Base-by-base conservation (phyloP, 1,140 invertebrate species). In the Liolophura sinensis region DNA sequence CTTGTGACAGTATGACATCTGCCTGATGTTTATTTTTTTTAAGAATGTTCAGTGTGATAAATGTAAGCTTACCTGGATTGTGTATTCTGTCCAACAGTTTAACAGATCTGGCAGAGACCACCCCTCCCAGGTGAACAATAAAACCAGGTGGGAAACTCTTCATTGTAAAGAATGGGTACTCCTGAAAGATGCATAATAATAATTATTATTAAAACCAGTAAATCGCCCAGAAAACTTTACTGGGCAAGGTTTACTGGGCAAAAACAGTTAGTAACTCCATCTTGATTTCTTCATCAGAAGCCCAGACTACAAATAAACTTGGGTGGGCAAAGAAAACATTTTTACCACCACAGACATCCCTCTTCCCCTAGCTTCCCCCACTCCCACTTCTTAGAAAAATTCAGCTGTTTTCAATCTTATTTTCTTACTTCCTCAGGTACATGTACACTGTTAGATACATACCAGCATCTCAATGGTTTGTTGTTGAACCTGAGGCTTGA, bases 161-260 rank as follows among this genome's bases (percentile, higher is more conserved):
- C 89, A 98, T 92, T 0, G 96, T 98, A 18, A 99, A 88, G 79
- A 99, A 98, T 0, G 96, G 96, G 85, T 96, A 98, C 81, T 98
- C 96, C 84, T 85, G 72, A 7, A 73, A 95, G 31, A 40, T 9
- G 3, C 9, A 40, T 9, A 40, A 5, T 40, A 40, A 5, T 40
- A 40, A 40, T 40, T 40, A 40, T 40, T 40, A 5, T 5, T 40
- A 5, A 40, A 40, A 40, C 31, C 9, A 9, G 31, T 40, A 40
- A 40, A 40, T 40, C 31, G 3, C 31, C 9, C 31, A 40, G 9
- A 3, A 40, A 9, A 9, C 31, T 40, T 40, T 3, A 3, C 31
- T 40, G 3, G 3, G 3, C 9, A 40, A 40, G 3, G 31, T 40
- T 3, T 5, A 40, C 31, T 40, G 9, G 9, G 31, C 31, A 40